Evolutionary conservation across 2,797 vertebrate species (phyloP), one percentile per base, ranked within the genome.

Genomic region (Siniperca undulata): DNA sequence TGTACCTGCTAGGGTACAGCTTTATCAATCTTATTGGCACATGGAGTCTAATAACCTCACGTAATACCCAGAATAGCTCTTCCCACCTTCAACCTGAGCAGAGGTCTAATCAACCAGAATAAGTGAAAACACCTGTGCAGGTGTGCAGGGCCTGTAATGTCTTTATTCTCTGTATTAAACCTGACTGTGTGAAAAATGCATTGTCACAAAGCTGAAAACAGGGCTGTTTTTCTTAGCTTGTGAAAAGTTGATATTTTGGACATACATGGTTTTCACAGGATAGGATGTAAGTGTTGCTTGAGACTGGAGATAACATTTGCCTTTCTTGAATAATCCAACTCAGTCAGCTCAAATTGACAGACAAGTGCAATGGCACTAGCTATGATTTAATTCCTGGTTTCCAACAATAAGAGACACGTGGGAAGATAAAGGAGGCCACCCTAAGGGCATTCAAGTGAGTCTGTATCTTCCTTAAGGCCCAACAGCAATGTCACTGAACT

Each of bases 351-450:
- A 64, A 55, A n/a, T 14, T n/a, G 22, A 60, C 62, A 68, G 9
- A 76, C 16, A 10, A 48, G 30, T 19, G 40, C 30, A 30, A 20
- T 55, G 46, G 67, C 17, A 30, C 20, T 6, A 27, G 58, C 13
- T 0, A 48, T 36, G 48, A 27, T 78, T 67, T 76, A 40, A 67
- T 62, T 66, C 19, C 19, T 74, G 38, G 14, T 58, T 74, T 48
- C 14, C 53, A 59, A 50, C 52, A 38, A 62, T 44, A 60, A 44
- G 7, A 78, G 78, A 27, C 69, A 67, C 12, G n/a, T 67, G 55
- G 34, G 38, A 30, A 66, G 61, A 77, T 65, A 77, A 80, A 84
- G 60, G 50, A 80, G 55, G 50, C 36, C 70, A 38, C 30, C 30
- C 30, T 77, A 30, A 68, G 79, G 75, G 40, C 60, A 71, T 34